Percentiles rank a stretch among this genome's conserved stretches.
These are phyloP conservation scores for Hymenochirus boettgeri DNA, from an alignment of 2,113 vertebrate species.

Conservation along the genomic window DNA sequence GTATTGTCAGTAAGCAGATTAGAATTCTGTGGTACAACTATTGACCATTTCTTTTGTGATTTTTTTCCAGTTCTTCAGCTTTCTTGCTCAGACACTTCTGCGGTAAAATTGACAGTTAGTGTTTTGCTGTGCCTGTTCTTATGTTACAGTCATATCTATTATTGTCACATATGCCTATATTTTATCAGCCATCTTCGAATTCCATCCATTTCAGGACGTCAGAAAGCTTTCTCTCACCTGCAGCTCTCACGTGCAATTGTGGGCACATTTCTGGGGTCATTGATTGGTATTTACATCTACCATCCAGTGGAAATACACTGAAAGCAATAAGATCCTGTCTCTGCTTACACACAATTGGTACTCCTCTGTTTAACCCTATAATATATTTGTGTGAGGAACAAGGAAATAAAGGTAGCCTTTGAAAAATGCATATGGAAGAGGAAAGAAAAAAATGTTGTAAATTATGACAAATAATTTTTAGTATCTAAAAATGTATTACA, in stretches of 20 bases:
- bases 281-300: conserved; percentile 10
- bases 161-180: neutral
- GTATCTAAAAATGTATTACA: no score
- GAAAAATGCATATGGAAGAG: neutral
- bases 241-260: neutral
- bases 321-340: neutral
- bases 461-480: no score
- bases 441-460: neutral
- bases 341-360: conserved; percentile 10
- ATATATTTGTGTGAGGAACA: neutral
- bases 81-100: neutral
- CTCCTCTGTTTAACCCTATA: conserved; percentile 15
- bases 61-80: neutral
- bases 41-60: conserved; percentile 3
- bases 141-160: neutral
- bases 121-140: neutral
- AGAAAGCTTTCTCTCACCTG: neutral
- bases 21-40: neutral
- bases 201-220: neutral
- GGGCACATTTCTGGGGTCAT: neutral
- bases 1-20: neutral
- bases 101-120: neutral
- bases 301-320: neutral
- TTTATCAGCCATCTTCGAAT: neutral
- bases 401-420: conserved; percentile 2